Conservation (phyloP, 37 sponge, comb jelly and placozoan species). For the Theonella swinhoei region DNA sequence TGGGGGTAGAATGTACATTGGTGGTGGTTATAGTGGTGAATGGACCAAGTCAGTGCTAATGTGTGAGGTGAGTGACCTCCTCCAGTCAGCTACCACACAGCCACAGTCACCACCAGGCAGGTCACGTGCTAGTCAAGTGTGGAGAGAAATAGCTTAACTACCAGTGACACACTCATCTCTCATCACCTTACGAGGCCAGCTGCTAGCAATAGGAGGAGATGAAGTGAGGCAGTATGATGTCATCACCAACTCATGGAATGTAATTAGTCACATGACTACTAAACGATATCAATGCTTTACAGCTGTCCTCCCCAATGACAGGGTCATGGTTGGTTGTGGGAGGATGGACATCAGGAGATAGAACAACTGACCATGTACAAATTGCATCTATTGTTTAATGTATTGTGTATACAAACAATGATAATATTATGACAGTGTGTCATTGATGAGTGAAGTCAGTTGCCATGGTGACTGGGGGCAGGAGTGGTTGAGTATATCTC, state of each 20-base stretch:
- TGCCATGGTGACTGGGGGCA: too few relatives aligned
- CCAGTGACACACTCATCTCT: neutral
- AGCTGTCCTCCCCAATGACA: neutral
- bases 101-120: neutral
- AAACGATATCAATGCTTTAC: neutral
- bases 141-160: neutral
- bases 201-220: slow-evolving; percentile 16
- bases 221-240: neutral
- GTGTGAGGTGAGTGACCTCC: neutral
- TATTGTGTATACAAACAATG: too few relatives aligned
- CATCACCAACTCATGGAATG: slow-evolving; percentile 6
- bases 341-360: too few relatives aligned
- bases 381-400: too few relatives aligned
- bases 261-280: neutral
- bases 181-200: neutral
- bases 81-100: neutral
- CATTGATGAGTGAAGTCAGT: too few relatives aligned
- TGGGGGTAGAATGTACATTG: neutral
- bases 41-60: neutral
- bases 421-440: too few relatives aligned
- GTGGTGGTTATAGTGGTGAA: neutral
- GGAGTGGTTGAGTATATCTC: slow-evolving; percentile 71
- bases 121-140: too few relatives aligned
- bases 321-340: neutral
- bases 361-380: too few relatives aligned